Percentiles rank a stretch among this genome's conserved stretches.
These are phyloP conservation scores for Archips xylosteana DNA, from an alignment of 2,888 invertebrate species.

Conservation along the genomic window DNA sequence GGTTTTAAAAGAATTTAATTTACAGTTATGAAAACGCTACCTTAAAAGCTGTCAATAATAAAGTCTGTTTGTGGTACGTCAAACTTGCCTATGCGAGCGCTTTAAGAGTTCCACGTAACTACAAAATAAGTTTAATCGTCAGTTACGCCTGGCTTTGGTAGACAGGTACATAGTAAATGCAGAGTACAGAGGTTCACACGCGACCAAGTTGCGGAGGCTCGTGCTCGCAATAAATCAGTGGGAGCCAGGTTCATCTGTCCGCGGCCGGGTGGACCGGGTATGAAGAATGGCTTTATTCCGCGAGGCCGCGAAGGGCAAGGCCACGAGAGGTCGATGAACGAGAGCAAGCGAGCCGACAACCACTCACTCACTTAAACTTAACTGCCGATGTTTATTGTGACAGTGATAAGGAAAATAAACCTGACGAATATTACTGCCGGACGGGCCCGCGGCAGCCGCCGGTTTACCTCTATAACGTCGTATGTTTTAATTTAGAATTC, in stretches of 20 bases:
- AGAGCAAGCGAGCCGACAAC: conserved; percentile 35
- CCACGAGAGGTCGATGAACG: conserved; percentile 39
- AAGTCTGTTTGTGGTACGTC: background rate
- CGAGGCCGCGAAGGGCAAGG: conserved; percentile 43
- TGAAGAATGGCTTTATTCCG: conserved; percentile 43
- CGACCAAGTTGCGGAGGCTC: conserved; percentile 29
- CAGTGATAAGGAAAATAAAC: conserved; percentile 40
- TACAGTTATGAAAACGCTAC: too few relatives aligned
- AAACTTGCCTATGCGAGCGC: background rate
- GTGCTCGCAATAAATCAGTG: conserved; percentile 26
- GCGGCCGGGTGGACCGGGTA: conserved; percentile 32
- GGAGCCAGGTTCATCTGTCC: conserved; percentile 28
- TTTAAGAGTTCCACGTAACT: background rate
- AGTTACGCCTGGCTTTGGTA: conserved; percentile 29
- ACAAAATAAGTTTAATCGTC: conserved; percentile 2
- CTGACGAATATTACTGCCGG: conserved; percentile 21
- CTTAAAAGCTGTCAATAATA: background rate
- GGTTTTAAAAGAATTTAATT: too few relatives aligned
- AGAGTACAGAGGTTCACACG: conserved; percentile 12
- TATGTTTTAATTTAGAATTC: too few relatives aligned
- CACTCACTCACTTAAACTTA: conserved; percentile 38
- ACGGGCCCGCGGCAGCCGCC: background rate
- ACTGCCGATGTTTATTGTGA: conserved; percentile 40
- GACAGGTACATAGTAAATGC: conserved; percentile 17
- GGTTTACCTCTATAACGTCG: background rate